phyloP scores from a whole-genome alignment of 2,888 invertebrate genomes.

The Enoplolaimus lenunculus region DNA sequence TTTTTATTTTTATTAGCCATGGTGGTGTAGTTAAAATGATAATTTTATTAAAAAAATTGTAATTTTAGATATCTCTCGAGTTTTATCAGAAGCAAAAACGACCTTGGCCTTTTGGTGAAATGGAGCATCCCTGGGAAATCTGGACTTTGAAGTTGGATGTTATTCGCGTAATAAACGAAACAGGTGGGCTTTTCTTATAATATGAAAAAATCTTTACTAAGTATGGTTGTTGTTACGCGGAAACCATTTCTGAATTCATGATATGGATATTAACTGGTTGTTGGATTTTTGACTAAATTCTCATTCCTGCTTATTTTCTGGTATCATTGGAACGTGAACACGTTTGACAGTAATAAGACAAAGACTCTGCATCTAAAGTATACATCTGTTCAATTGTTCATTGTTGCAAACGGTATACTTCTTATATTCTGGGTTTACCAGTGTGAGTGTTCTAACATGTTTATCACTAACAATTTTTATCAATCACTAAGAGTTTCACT shows the following conservation, averaged over 20 bases:
- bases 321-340: too few relatives aligned
- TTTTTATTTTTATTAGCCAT: too few relatives aligned
- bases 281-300: too few relatives aligned
- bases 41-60: neutral
- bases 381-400: neutral
- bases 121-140: conserved; percentile 93
- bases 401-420: neutral
- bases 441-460: too few relatives aligned
- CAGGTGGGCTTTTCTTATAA: conserved; percentile 43
- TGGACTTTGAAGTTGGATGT: conserved; percentile 88
- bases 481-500: too few relatives aligned
- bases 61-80: conserved; percentile 11
- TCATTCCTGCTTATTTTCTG: too few relatives aligned
- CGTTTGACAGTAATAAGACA: neutral
- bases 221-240: too few relatives aligned
- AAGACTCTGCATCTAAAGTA: conserved; percentile 1
- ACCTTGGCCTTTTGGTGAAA: conserved; percentile 74
- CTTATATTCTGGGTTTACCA: too few relatives aligned
- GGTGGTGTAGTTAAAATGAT: neutral
- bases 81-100: conserved; percentile 27
- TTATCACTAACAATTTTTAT: too few relatives aligned
- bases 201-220: too few relatives aligned
- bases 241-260: too few relatives aligned
- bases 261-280: too few relatives aligned
- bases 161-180: conserved; percentile 66